These are phyloP conservation scores for Rhinoptilus africanus DNA, from an alignment of 2,113 vertebrate genomes.

Conservation along the genomic window DNA sequence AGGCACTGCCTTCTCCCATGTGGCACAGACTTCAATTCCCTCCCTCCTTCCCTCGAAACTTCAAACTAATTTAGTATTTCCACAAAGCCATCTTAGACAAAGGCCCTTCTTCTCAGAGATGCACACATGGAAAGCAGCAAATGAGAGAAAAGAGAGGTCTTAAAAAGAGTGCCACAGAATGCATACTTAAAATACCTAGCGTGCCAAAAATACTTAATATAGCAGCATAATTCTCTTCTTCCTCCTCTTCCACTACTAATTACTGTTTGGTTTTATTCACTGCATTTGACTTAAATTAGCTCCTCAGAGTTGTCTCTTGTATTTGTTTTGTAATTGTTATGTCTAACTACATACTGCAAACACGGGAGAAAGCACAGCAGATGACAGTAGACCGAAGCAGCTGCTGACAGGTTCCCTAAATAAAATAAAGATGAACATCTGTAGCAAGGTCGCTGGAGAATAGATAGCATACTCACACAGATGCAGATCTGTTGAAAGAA, in stretches of 20 bases:
- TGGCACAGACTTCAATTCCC: background rate
- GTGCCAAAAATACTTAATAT: background rate
- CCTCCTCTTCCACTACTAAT: background rate
- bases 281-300: background rate
- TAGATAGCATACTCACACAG: background rate
- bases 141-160: background rate
- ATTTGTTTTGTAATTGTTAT: background rate
- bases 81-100: background rate
- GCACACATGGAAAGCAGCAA: background rate
- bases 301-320: background rate
- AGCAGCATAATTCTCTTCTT: background rate
- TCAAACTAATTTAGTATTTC: background rate
- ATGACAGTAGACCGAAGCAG: background rate
- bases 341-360: background rate
- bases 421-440: background rate
- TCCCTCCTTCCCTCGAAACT: background rate
- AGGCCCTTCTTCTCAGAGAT: background rate
- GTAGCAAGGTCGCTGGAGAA: background rate
- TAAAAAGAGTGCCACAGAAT: background rate
- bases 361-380: background rate
- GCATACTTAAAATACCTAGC: background rate
- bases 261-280: background rate
- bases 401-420: background rate
- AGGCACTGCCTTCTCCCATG: background rate
- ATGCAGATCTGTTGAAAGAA: background rate